Conservation (phyloP, 2,113 vertebrate species). For the Saguinus imperator region DNA sequence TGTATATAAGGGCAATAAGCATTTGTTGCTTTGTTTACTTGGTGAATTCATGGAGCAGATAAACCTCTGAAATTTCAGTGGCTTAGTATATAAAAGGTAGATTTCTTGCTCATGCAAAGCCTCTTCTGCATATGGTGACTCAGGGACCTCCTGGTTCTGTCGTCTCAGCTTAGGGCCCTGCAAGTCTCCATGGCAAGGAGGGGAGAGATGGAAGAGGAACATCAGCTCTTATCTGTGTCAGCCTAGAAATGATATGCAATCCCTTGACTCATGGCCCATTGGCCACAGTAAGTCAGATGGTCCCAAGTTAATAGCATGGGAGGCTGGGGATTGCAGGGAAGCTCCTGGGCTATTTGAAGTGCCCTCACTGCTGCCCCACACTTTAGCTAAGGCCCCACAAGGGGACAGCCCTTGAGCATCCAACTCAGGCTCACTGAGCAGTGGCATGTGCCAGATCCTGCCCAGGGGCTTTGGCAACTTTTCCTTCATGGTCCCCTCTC, state of each 20-base stretch:
- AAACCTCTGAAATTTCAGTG: neutral
- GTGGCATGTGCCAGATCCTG: neutral
- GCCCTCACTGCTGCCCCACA: neutral
- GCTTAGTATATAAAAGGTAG: neutral
- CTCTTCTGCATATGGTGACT: neutral
- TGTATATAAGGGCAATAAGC: neutral
- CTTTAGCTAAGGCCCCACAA: neutral
- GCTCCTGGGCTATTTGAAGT: too few relatives aligned
- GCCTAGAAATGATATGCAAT: neutral
- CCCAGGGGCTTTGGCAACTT: neutral
- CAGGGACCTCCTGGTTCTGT: neutral
- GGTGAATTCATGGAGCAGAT: neutral
- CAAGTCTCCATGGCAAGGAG: neutral
- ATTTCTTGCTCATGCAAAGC: neutral
- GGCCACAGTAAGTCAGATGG: neutral
- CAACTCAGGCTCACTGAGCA: rapidly evolving
- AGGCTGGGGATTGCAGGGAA: neutral
- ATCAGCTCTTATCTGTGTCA: neutral
- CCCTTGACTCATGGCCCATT: neutral
- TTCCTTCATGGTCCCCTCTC: neutral
- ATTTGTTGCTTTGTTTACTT: neutral
- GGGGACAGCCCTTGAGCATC: neutral
- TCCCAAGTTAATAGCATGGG: neutral
- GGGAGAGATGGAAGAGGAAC: neutral
- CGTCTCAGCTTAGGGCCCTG: neutral